Base-by-base conservation (phyloP, 2,888 invertebrate species). In the Spilosoma lubricipeda region DNA sequence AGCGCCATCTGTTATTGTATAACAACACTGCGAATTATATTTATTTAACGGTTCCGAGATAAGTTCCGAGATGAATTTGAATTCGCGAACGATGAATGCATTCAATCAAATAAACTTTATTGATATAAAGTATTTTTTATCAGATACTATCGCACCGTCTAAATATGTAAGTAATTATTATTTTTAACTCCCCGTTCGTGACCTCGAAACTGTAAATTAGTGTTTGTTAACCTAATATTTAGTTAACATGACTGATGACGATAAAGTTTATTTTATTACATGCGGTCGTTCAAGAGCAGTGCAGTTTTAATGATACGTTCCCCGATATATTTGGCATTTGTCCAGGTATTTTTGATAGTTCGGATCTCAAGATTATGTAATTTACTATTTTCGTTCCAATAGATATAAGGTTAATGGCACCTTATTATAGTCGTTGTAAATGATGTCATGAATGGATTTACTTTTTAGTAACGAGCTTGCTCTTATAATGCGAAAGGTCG, bases 1-100 rank as follows among this genome's bases (percentile, higher is more conserved):
- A 87, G 72, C 91, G 90, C 90, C 92, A 91, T 90, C 91, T 91
- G 71, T 87, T 79, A 69, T 23, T 56, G 36, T 56, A 15, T 48
- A 73, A 36, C 48, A 59, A 9, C 48, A 77, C 42, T 68, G 65
- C 33, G 70, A 75, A 79, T 72, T 48, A 79, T 80, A 79, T 76
- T 52, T 80, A 83, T 76, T 52, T 80, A 83, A 86, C 80, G 83
- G 78, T 78, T 70, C 65, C 15, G 36, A 59, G 59, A 63, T 59
- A 59, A 59, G 11, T 52, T 59, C n/a, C 3, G n/a, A n/a, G 27
- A n/a, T 59, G 30, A 63, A 27, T 63, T 63, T 30, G 59, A 30
- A 30, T 30, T 63, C 15, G 5, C 4, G 27, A 59, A 15, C 2
- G 15, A 30, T 13, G 13, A 27, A 11, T 3, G 39, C 39, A 39